Base-by-base conservation (phyloP, 2,888 invertebrate species). In the Drosophila buzzatii region DNA sequence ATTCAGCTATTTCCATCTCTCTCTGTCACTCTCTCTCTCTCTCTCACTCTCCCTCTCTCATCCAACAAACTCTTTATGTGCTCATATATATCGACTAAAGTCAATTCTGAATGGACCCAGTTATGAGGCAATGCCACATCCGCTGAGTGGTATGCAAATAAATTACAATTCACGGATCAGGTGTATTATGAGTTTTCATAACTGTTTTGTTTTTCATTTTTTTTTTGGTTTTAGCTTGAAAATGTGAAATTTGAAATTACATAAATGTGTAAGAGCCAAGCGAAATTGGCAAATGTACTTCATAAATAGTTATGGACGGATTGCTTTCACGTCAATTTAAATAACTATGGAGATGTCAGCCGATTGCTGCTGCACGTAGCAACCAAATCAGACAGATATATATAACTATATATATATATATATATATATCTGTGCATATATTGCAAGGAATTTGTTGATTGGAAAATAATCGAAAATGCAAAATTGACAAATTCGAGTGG, bases 111-210 rank as follows among this genome's bases (percentile, higher is more conserved):
- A 44, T 63, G 60, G 41, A 47, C 35, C 44, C 61, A 53, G 33
- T 44, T 62, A 33, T 72, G 44, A 47, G 58, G 67, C 31, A 73
- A 73, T 44, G 20, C 60, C 16, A 57, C 56, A 64, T 76, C 76
- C 76, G 66, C 52, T 14, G 42, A 41, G 49, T 64, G 49, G 27
- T 55, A 69, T 69, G 68, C 68, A 74, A 66, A 67, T 63, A 62
- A 67, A 56, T 70, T 60, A 57, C 59, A 42, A 42, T 41, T 39
- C 59, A 39, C 59, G 44, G 58, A 66, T 71, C 33, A 16, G 39
- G 20, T 44, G 18, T 33, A 57, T 33, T 57, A 35, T 44, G 33
- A 44, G 41, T 57, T 56, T 42, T 42, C 53, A 55, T 42, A 42
- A 42, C 56, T 14, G 4, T 37, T 14, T 16, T 14, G 5, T 37